Percentiles rank a stretch among this genome's conserved stretches.
Evolutionary conservation across 30 jellyfish, hydroid and myxozoan species (phyloP).

Genomic region (Turritopsis dohrnii): DNA sequence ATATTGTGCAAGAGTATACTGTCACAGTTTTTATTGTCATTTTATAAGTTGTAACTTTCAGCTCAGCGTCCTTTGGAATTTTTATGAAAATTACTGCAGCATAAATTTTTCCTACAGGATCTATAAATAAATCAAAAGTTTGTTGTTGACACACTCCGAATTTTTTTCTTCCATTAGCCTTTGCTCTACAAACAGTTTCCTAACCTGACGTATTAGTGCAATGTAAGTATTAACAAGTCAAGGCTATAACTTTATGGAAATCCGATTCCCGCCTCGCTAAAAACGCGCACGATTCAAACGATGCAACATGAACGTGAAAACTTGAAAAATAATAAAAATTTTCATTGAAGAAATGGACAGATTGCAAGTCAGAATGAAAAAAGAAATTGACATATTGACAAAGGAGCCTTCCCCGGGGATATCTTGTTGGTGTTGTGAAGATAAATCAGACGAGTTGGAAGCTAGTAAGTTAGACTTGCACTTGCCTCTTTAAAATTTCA

Average conservation of each 20-base stretch:
- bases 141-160: neutral
- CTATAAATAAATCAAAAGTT: neutral
- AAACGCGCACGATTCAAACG: too few relatives aligned
- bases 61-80: too few relatives aligned
- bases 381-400: neutral
- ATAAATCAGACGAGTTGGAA: neutral
- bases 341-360: too few relatives aligned
- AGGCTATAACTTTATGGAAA: neutral
- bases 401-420: neutral
- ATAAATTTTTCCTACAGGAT: neutral
- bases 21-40: conserved; percentile 85
- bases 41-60: too few relatives aligned
- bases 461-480: conserved; percentile 43
- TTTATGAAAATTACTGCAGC: neutral
- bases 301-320: too few relatives aligned
- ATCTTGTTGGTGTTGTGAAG: neutral
- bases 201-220: too few relatives aligned
- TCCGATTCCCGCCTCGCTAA: too few relatives aligned
- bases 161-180: too few relatives aligned
- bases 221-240: neutral
- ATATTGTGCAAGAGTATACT: conserved; percentile 64
- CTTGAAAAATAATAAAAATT: too few relatives aligned
- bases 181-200: too few relatives aligned
- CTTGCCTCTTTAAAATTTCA: too few relatives aligned
- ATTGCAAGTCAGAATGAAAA: neutral